Evolutionary conservation across 1,140 invertebrate genomes (phyloP), one percentile per base, ranked within the genome.

Genomic region (Leptestheria dahalacensis): DNA sequence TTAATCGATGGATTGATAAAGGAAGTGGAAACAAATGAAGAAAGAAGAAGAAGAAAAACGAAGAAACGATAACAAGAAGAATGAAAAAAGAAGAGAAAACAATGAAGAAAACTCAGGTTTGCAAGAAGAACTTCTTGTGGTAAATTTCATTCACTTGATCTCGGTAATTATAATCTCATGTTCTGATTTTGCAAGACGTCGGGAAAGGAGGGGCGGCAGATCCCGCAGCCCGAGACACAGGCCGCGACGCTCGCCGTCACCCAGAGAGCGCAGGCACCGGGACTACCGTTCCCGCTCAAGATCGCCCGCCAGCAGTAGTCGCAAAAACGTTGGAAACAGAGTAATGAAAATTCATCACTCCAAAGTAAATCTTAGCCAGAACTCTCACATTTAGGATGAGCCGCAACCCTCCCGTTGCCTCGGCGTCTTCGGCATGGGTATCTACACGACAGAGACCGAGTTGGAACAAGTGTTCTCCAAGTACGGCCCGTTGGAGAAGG

Each of bases 401-500:
- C 91, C 92, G 0, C 81, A 83, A 53, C 83, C 86, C 1, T 89
- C 83, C n/a, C 77, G 86, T 33, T 97, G 93, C 70, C 74, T 97
- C 25, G 94, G 93, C 2, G 85, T 97, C 3, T 98, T 98, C 75
- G 93, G 93, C 0, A 74, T 97, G 10, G 94, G 88, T 68, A 81
- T 94, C 9, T 85, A 89, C 67, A 97, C 93, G 1, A 88, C 90
- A 1, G 92, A 97, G 70, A 78, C 88, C 61, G 88, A 96, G 69
- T 79, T 98, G n/a, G 82, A 88, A 69, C 85, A 94, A 63, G 87
- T 96, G 50, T 97, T 97, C 70, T 83, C 82, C 29, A 91, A 93
- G 70, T 97, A 86, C 74, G 94, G 94, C 2, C 83, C 82, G 0
- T 82, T 97, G 29, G 89, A 95, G 68, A 84, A 90, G 69, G 87